phyloP scores from a whole-genome alignment of 2,888 invertebrate species.

The Drosophila maculinotata region DNA sequence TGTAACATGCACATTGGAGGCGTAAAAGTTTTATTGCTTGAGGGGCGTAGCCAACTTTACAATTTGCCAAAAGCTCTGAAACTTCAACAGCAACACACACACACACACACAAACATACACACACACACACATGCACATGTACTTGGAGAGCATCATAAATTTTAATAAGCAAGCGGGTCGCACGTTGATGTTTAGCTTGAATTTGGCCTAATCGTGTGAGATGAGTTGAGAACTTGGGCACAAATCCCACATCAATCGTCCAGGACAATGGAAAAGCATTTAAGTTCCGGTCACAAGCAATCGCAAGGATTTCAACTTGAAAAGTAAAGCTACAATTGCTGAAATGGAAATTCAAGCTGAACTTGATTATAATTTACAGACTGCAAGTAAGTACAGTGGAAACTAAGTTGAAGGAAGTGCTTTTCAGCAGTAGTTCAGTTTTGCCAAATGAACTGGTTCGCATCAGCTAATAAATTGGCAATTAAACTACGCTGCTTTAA shows the following conservation, averaged over 20 bases:
- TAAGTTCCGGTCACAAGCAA: background rate
- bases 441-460: background rate
- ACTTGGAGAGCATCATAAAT: conserved; percentile 53
- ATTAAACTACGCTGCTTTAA: conserved; percentile 16
- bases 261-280: too few relatives aligned
- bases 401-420: background rate
- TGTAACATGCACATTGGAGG: conserved; percentile 59
- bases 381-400: too few relatives aligned
- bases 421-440: background rate
- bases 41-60: conserved; percentile 47
- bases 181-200: conserved; percentile 33
- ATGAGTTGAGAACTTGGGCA: conserved; percentile 12
- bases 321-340: too few relatives aligned
- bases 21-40: conserved; percentile 70
- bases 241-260: conserved; percentile 7
- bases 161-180: conserved; percentile 54
- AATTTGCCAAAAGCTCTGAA: conserved; percentile 66
- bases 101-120: background rate
- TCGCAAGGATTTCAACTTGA: too few relatives aligned
- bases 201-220: conserved; percentile 52
- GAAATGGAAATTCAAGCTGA: too few relatives aligned
- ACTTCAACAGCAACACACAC: conserved; percentile 46
- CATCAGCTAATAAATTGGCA: conserved; percentile 26
- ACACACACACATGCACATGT: background rate
- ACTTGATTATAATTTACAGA: too few relatives aligned